These are phyloP conservation scores for Polyploca ridens DNA, from an alignment of 2,888 invertebrate species.

Conservation along the genomic window DNA sequence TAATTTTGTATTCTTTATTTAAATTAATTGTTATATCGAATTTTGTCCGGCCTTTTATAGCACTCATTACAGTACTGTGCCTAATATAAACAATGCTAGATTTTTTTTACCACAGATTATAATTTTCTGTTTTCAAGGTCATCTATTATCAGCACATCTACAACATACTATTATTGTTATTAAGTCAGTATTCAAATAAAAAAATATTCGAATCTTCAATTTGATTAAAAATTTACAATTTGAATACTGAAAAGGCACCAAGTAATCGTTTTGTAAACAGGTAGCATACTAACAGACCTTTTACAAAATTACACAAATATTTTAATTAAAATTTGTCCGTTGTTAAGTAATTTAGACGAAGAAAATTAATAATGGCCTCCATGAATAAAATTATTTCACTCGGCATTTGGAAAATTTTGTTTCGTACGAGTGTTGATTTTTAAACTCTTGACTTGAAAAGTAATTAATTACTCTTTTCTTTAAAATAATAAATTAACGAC, in stretches of 20 bases:
- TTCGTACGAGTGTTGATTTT: not conserved
- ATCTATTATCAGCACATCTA: no score
- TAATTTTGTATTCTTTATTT: not conserved
- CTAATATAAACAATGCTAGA: no score
- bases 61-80: no score
- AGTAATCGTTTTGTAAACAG: not conserved
- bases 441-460: not conserved
- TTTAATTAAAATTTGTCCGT: conserved; percentile 6
- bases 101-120: no score
- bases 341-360: not conserved
- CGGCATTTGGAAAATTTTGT: not conserved
- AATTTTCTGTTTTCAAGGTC: no score
- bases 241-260: not conserved
- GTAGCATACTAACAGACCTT: conserved; percentile 1
- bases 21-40: not conserved
- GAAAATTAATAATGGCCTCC: not conserved
- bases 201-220: not conserved
- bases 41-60: no score
- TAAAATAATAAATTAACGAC: no score
- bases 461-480: not conserved
- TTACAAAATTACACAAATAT: not conserved
- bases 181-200: no score
- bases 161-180: no score
- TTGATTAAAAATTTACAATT: not conserved
- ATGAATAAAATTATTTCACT: not conserved